Percentiles rank a stretch among this genome's conserved stretches.
Evolutionary conservation across 2,113 vertebrate genomes (phyloP).

Genomic region (Copsychus sechellarum): DNA sequence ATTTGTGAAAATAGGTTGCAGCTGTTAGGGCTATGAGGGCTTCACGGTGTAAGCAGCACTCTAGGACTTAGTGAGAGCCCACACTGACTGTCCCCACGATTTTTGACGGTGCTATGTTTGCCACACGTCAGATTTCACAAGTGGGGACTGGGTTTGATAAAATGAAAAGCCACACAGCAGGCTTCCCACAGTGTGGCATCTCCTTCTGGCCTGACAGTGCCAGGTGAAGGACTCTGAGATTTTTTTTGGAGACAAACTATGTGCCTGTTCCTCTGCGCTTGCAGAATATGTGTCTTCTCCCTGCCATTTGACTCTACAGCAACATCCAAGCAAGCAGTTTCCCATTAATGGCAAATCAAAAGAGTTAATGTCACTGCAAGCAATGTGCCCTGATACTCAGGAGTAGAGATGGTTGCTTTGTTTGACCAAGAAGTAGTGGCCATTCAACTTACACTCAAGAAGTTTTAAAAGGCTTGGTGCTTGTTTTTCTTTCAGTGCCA

Average conservation of each 20-base stretch:
- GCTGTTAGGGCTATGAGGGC: constrained; percentile 69
- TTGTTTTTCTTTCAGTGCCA: background rate
- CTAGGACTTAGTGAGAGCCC: background rate
- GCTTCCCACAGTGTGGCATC: background rate
- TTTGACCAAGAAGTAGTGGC: background rate
- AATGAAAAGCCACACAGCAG: background rate
- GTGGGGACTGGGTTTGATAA: background rate
- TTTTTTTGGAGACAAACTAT: background rate
- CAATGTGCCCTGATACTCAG: background rate
- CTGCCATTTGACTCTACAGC: background rate
- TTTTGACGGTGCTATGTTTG: constrained; percentile 37
- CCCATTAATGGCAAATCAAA: background rate
- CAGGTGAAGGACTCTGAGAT: background rate
- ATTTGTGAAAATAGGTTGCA: constrained; percentile 80
- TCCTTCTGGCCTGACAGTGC: background rate
- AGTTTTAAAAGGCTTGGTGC: background rate
- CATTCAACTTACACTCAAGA: background rate
- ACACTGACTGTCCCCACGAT: background rate
- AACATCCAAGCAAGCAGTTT: background rate
- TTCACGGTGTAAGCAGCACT: constrained; percentile 25
- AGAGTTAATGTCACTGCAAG: background rate
- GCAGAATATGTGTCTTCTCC: background rate
- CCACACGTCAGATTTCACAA: constrained; percentile 55
- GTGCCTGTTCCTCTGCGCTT: background rate
- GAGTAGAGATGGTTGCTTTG: background rate